These are phyloP conservation scores for Eristalinus sepulchralis DNA, from an alignment of 2,888 invertebrate species.

Conservation along the genomic window DNA sequence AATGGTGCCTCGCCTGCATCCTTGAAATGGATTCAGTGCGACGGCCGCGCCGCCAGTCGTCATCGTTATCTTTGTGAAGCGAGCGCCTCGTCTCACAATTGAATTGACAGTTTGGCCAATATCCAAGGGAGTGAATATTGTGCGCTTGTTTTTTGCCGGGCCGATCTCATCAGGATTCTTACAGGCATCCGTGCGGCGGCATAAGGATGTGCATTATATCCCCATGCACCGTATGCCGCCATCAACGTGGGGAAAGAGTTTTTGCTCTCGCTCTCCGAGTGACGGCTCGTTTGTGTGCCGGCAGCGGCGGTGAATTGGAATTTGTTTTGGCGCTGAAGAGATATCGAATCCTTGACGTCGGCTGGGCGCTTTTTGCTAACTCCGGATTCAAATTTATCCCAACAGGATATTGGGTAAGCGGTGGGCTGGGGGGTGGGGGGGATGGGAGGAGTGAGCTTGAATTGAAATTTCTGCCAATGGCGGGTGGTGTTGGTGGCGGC, in stretches of 20 bases:
- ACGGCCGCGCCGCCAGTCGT: conserved; percentile 1
- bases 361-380: neutral
- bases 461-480: conserved; percentile 17
- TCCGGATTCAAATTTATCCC: conserved; percentile 44
- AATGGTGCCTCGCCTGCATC: conserved; percentile 55
- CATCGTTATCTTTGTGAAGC: conserved; percentile 55
- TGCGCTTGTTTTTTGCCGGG: conserved; percentile 50
- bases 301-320: conserved; percentile 28
- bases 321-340: conserved; percentile 58
- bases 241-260: conserved; percentile 43
- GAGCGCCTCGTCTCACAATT: conserved; percentile 68
- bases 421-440: too few relatives aligned
- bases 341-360: conserved; percentile 43
- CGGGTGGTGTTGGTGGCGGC: neutral
- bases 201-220: conserved; percentile 52
- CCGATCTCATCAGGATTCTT: conserved; percentile 62
- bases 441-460: neutral
- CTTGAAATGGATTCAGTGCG: conserved; percentile 20
- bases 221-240: neutral
- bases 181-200: conserved; percentile 14
- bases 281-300: conserved; percentile 13
- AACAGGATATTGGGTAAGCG: neutral
- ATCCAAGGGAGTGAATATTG: conserved; percentile 75
- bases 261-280: conserved; percentile 17
- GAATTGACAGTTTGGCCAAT: conserved; percentile 79